phyloP scores from a whole-genome alignment of 2,888 invertebrate species.

The Pseudococcus viburni region DNA sequence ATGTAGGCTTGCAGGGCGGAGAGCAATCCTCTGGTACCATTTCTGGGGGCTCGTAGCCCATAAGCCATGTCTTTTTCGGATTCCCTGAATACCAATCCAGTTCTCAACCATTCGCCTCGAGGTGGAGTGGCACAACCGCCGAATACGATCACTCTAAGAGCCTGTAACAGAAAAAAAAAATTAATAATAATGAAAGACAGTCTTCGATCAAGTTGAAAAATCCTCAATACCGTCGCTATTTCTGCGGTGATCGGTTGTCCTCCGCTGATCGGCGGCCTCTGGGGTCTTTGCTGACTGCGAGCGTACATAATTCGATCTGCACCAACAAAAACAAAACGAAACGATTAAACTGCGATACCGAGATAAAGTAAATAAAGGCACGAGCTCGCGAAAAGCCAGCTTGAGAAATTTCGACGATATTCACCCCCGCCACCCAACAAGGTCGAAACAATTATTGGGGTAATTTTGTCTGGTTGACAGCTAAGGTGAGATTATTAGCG shows the following conservation, averaged over 20 bases:
- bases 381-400: background rate
- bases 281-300: constrained; percentile 73
- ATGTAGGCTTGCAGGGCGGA: constrained; percentile 81
- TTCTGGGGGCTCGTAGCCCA: constrained; percentile 79
- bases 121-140: constrained; percentile 80
- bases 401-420: background rate
- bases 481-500: constrained; percentile 60
- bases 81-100: constrained; percentile 78
- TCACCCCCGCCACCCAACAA: background rate
- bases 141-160: constrained; percentile 77
- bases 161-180: constrained; percentile 72
- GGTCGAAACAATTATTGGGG: background rate
- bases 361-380: background rate
- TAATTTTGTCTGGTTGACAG: constrained; percentile 45
- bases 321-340: constrained; percentile 69
- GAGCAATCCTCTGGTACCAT: constrained; percentile 77
- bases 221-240: constrained; percentile 75
- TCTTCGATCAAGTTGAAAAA: too few relatives aligned
- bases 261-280: constrained; percentile 76
- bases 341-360: background rate
- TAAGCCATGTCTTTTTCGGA: constrained; percentile 76
- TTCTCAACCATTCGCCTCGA: constrained; percentile 81
- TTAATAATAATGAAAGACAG: too few relatives aligned
- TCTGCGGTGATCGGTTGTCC: constrained; percentile 79
- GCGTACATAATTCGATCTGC: constrained; percentile 78